Percentiles rank a stretch among this genome's conserved stretches.
Evolutionary conservation across 2,113 vertebrate genomes (phyloP).

Genomic region (Parus major): DNA sequence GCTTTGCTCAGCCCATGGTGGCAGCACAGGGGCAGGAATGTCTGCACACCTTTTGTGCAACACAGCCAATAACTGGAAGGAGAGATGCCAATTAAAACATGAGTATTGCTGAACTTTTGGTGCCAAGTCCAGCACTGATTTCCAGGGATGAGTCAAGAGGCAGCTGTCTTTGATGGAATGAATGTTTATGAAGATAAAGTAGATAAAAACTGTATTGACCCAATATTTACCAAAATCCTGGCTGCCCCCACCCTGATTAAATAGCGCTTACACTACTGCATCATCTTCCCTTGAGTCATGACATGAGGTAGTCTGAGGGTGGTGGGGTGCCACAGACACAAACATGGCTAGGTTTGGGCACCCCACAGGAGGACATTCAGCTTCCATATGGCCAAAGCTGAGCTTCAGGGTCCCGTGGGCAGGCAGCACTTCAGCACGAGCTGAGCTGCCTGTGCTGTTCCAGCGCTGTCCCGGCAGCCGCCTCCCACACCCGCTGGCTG

Average conservation of each 20-base stretch:
- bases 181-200: slow-evolving; percentile 11
- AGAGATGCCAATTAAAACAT: slow-evolving; percentile 14
- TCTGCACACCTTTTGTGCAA: not conserved
- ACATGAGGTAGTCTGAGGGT: not conserved
- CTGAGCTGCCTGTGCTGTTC: not conserved
- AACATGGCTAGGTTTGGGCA: not conserved
- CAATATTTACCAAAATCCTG: slow-evolving; percentile 19
- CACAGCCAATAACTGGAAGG: not conserved
- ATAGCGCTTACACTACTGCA: not conserved
- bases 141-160: not conserved
- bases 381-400: not conserved
- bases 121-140: slow-evolving; percentile 11
- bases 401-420: not conserved
- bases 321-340: not conserved
- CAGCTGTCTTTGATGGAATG: slow-evolving; percentile 5
- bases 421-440: not conserved
- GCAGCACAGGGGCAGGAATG: not conserved
- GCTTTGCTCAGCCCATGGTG: not conserved
- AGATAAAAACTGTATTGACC: slow-evolving; percentile 9
- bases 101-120: not conserved
- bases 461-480: rapidly evolving
- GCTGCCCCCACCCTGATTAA: not conserved
- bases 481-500: not conserved
- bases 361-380: not conserved
- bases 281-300: not conserved